Percentiles rank a stretch among this genome's conserved stretches.
These are phyloP conservation scores for Brenthis daphne DNA, from an alignment of 2,888 invertebrate genomes.

Conservation along the genomic window DNA sequence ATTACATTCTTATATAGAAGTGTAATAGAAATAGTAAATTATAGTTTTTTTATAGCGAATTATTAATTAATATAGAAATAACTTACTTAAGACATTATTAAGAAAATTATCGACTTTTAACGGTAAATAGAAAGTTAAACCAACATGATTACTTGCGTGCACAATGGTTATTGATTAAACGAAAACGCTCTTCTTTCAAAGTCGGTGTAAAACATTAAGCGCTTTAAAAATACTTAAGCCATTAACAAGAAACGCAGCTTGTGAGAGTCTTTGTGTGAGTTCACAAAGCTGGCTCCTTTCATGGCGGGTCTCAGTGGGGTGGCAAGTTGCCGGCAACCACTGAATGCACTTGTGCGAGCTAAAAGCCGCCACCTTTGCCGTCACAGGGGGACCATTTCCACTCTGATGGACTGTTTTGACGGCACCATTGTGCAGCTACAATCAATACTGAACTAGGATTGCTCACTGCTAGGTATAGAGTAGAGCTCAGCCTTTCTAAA, in stretches of 20 bases:
- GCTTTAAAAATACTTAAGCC: slow-evolving; percentile 16
- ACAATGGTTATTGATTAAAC: slow-evolving; percentile 8
- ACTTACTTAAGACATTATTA: too few relatives aligned
- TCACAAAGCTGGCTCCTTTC: slow-evolving; percentile 16
- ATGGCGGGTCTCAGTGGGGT: slow-evolving; percentile 14
- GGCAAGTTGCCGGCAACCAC: slow-evolving; percentile 1
- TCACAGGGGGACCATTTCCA: not conserved
- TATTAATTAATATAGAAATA: too few relatives aligned
- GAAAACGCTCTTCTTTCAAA: not conserved
- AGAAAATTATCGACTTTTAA: too few relatives aligned
- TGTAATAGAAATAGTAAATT: too few relatives aligned
- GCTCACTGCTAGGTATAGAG: not conserved
- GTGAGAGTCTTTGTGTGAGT: slow-evolving; percentile 19
- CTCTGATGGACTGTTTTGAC: slow-evolving; percentile 7
- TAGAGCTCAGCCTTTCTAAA: not conserved
- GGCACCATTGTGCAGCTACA: slow-evolving; percentile 8
- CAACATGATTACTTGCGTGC: not conserved
- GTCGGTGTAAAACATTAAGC: slow-evolving; percentile 5
- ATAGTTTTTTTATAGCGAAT: too few relatives aligned
- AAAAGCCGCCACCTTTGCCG: slow-evolving; percentile 16
- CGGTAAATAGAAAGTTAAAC: too few relatives aligned
- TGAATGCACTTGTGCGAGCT: slow-evolving; percentile 15
- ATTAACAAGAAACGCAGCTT: slow-evolving; percentile 17
- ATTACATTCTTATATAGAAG: too few relatives aligned
- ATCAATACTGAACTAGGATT: slow-evolving; percentile 5